Evolutionary conservation across 2,797 vertebrate genomes (phyloP).

Genomic region (Sebastiscus albofasciatus): DNA sequence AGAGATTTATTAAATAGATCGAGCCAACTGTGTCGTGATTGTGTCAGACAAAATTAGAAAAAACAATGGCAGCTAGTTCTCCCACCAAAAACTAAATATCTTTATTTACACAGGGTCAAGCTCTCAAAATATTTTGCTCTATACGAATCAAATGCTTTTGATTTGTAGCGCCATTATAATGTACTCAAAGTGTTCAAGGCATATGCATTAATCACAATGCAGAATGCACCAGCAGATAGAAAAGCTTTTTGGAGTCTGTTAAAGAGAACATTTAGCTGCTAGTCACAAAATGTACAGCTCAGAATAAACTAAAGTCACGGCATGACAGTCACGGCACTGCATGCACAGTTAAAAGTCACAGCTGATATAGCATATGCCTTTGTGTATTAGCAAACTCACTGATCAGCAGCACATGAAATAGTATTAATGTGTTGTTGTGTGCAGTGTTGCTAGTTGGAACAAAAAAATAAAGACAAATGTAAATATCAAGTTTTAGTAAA

Average conservation of each 20-base stretch:
- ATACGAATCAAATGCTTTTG: not conserved
- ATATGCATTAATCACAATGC: not conserved
- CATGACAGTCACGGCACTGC: not conserved
- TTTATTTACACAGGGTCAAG: not conserved
- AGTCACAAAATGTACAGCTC: not conserved
- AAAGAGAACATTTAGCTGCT: not conserved
- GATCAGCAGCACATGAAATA: not conserved
- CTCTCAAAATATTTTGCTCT: not conserved
- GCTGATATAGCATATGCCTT: not conserved
- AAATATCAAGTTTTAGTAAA: too few relatives aligned
- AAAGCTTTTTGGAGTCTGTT: not conserved
- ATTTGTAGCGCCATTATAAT: too few relatives aligned
- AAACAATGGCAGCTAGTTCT: not conserved
- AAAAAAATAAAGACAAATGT: not conserved
- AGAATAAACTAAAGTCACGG: too few relatives aligned
- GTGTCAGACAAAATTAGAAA: not conserved
- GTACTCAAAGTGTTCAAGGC: too few relatives aligned
- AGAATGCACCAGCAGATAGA: not conserved
- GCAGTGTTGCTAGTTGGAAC: not conserved
- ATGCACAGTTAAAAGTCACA: not conserved
- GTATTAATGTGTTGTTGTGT: not conserved
- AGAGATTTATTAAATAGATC: not conserved
- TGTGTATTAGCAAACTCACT: not conserved
- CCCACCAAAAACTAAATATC: not conserved
- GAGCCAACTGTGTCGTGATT: not conserved